Base-by-base conservation (phyloP, 1,140 invertebrate genomes). In the Trichonephila inaurata region DNA sequence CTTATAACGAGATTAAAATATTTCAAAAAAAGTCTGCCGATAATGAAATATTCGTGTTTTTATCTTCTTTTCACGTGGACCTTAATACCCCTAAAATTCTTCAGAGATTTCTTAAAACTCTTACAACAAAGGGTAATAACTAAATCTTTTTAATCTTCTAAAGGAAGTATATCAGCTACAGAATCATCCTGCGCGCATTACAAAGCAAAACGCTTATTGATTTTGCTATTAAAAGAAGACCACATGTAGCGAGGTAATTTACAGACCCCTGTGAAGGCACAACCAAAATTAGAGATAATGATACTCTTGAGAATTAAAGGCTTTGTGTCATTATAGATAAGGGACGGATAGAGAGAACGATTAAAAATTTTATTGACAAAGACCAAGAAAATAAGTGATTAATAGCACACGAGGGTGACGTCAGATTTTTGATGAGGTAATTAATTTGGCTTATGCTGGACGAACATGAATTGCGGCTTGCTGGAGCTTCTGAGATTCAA, bases 211-310 rank as follows among this genome's bases (percentile, higher is more conserved):
- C 33, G 60, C 62, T 83, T 92, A 92, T 92, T 85, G 90, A 92
- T 92, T 92, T 44, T 92, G 81, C 61, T 85, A 92, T 92, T 60
- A 92, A 85, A 92, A 61, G 44, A 82, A n/a, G 28, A 40, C 60
- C 33, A 28, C 62, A 85, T 66, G 81, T 24, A 66, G 81, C 33
- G 24, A 92, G 19, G 81, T 28, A 81, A 90, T 89, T 66, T 51
- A 14, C 24, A 58, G 66, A 72, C 24, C 89, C 58, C 81, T 92
- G 51, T 19, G n/a, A 88, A 88, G 19, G 66, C 64, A 72, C 44
- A 60, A n/a, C 64, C 88, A 92, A 92, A 92, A 92, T 92, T 69
- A 85, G 81, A 92, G 90, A 85, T 92, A 92, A 92, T 85, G 82
- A 69, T 33, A 58, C 90, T 92, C 81, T 18, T 12, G 90, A 77